Evolutionary conservation across 1,140 invertebrate species (phyloP), one percentile per base, ranked within the genome.

Genomic region (Phymastichus coffea): DNA sequence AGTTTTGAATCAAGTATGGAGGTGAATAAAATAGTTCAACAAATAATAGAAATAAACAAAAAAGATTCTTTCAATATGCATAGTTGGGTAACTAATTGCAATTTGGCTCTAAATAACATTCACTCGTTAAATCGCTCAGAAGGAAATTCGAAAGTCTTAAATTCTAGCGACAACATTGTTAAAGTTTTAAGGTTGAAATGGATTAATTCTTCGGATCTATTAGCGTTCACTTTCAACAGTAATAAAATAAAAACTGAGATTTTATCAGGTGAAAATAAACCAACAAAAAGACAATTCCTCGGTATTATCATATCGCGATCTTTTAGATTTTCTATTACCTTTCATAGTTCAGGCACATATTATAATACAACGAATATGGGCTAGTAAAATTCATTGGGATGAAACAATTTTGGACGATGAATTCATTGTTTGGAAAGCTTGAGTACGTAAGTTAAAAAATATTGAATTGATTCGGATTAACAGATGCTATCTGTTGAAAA

Each of bases 41-140:
- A 70, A 28, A 66, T 73, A 19, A 48, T 28, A 8, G 14, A 66
- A 17, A 70, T 77, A 9, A 68, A 74, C 52, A 57, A 26, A 12
- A 6, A 28, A 4, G 52, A 0, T 15, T 12, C 19, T 23, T 55
- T 6, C 6, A 20, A 41, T 1, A 55, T 55, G 37, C 52, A 44
- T 44, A 30, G 38, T 25, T 55, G 52, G 52, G 52, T 19, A 22
- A 41, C 37, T 44, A 55, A 55, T 26, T 17, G 37, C 1, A n/a
- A 40, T 7, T n/a, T 7, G 10, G n/a, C 37, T 15, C 1, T 14
- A 10, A n/a, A 4, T 4, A 40, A 40, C 15, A 15, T 9, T 10
- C 15, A 40, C 10, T n/a, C n/a, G n/a, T n/a, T n/a, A n/a, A n/a
- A n/a, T n/a, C n/a, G n/a, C n/a, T n/a, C n/a, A n/a, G n/a, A n/a